Conservation (phyloP, 2,113 vertebrate species). For the Nanorana parkeri region DNA sequence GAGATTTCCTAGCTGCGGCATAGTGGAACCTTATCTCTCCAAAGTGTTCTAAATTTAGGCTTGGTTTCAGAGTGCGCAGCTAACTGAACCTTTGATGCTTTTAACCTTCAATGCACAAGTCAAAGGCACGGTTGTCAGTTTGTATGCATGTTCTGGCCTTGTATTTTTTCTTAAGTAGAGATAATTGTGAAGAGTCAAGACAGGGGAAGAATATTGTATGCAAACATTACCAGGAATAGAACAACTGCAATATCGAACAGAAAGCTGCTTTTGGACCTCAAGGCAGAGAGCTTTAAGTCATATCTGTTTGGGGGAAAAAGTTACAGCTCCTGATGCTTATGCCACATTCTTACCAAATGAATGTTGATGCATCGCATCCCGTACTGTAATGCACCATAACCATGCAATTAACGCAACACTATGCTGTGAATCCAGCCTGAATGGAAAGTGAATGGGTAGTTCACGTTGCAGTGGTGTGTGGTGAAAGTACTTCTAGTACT, state of each 20-base stretch:
- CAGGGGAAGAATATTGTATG: neutral
- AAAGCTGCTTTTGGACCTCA: neutral
- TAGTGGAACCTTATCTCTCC: conserved; percentile 27
- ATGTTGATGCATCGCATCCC: too few species aligned
- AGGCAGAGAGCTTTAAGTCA: too few species aligned
- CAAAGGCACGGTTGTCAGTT: conserved; percentile 4
- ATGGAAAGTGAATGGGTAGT: too few species aligned
- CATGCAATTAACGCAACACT: too few species aligned
- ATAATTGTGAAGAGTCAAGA: conserved; percentile 2
- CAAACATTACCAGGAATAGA: neutral
- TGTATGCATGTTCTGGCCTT: neutral
- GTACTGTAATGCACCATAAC: too few species aligned
- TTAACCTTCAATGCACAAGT: neutral
- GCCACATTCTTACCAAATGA: too few species aligned
- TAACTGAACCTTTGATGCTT: neutral
- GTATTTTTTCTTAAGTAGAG: conserved; percentile 12
- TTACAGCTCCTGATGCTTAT: too few species aligned
- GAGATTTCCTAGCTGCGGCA: neutral
- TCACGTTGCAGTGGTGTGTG: too few species aligned
- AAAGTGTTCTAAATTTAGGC: neutral
- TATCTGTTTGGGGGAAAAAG: too few species aligned
- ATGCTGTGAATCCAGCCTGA: too few species aligned
- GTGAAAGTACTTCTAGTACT: too few species aligned
- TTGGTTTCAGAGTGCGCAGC: conserved; percentile 33
- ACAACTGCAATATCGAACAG: neutral